Evolutionary conservation across 92 coral and sea anemone genomes (phyloP).

Genomic region (Plumapathes pennacea): DNA sequence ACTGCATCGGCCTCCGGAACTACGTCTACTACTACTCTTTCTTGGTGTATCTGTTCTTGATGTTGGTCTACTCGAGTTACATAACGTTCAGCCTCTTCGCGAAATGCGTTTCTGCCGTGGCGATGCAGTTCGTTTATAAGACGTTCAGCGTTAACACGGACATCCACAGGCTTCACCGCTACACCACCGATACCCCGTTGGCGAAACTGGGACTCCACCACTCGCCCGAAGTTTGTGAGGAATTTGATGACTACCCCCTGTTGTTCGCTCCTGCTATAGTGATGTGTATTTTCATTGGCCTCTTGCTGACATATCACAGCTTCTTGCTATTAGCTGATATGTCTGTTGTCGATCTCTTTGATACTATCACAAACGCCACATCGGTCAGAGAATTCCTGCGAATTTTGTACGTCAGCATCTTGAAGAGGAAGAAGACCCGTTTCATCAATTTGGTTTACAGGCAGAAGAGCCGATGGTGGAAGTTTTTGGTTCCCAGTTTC

Average conservation of each 20-base stretch:
- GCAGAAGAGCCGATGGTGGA: slow-evolving; percentile 84
- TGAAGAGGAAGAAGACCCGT: slow-evolving; percentile 71
- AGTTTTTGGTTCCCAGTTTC: slow-evolving; percentile 76
- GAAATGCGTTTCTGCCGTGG: slow-evolving; percentile 46
- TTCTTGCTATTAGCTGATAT: slow-evolving; percentile 75
- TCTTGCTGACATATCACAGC: slow-evolving; percentile 76
- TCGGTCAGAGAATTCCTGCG: slow-evolving; percentile 65
- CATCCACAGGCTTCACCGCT: slow-evolving; percentile 25
- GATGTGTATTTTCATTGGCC: slow-evolving; percentile 63
- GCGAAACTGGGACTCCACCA: slow-evolving; percentile 19
- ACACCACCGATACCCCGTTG: slow-evolving; percentile 24
- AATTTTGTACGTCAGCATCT: slow-evolving; percentile 63
- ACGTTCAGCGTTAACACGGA: slow-evolving; percentile 11
- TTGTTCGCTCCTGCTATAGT: slow-evolving; percentile 79
- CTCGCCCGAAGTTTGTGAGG: slow-evolving; percentile 62
- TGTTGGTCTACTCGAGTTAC: slow-evolving; percentile 75
- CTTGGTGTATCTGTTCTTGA: slow-evolving; percentile 75
- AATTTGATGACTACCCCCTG: slow-evolving; percentile 64
- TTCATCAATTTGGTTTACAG: slow-evolving; percentile 59
- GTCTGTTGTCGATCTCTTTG: slow-evolving; percentile 92
- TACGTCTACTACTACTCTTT: slow-evolving; percentile 84
- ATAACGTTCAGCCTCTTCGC: slow-evolving; percentile 76
- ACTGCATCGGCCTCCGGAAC: slow-evolving; percentile 93
- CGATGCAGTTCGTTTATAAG: slow-evolving; percentile 16
- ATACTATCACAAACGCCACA: slow-evolving; percentile 60